These are phyloP conservation scores for Conchocele bisecta DNA, from an alignment of 2,888 invertebrate genomes.

Conservation along the genomic window DNA sequence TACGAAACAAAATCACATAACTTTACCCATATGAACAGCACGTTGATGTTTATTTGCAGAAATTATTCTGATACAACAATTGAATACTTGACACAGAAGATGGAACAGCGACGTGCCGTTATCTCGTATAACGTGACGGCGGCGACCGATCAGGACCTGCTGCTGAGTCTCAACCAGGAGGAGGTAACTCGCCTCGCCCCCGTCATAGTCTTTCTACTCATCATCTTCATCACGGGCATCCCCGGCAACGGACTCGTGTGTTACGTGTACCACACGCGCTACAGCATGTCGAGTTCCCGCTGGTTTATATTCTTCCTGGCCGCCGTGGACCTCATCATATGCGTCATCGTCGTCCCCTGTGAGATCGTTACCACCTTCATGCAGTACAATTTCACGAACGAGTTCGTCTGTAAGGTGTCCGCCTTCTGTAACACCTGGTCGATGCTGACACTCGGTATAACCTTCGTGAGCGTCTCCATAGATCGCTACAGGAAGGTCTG, in stretches of 20 bases:
- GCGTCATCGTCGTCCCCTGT: constrained; percentile 53
- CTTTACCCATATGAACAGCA: no score
- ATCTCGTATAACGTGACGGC: no score
- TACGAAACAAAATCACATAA: no score
- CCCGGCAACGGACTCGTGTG: constrained; percentile 59
- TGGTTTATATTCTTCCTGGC: constrained; percentile 61
- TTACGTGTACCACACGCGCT: constrained; percentile 56
- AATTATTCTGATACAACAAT: no score
- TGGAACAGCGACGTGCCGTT: no score
- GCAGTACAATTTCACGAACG: constrained; percentile 53
- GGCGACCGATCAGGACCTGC: no score
- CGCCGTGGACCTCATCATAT: constrained; percentile 54
- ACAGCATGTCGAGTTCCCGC: constrained; percentile 57
- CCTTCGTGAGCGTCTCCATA: constrained; percentile 53
- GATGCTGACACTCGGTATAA: constrained; percentile 40
- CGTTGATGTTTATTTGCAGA: no score
- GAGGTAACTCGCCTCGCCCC: constrained; percentile 54
- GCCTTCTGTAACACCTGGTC: constrained; percentile 49
- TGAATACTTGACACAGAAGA: no score
- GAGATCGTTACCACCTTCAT: constrained; percentile 50
- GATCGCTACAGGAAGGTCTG: constrained; percentile 69
- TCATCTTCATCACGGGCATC: constrained; percentile 49
- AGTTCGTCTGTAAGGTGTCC: constrained; percentile 43
- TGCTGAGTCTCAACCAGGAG: constrained; percentile 48
- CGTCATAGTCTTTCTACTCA: constrained; percentile 35